These are phyloP conservation scores for Himantopus leucocephalus DNA, from an alignment of 2,113 vertebrate genomes.

Conservation along the genomic window DNA sequence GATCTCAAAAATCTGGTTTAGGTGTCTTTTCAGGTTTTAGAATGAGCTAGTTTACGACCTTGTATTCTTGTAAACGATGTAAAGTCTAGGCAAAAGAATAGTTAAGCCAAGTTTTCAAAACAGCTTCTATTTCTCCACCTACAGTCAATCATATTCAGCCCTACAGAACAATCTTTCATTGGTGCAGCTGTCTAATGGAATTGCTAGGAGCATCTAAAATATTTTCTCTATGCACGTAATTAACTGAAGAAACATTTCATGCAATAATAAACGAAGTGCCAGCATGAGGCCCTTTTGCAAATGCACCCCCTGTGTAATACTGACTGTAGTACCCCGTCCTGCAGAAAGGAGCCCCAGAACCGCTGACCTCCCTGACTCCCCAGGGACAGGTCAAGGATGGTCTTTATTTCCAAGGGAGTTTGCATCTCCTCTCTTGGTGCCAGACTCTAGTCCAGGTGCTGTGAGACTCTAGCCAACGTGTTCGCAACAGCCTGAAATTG, in stretches of 20 bases:
- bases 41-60: neutral
- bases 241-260: conserved; percentile 31
- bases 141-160: neutral
- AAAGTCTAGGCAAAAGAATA: neutral
- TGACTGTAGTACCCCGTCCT: neutral
- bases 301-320: neutral
- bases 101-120: neutral
- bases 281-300: neutral
- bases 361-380: neutral
- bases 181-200: conserved; percentile 3
- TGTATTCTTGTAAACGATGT: neutral
- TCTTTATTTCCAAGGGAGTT: neutral
- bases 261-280: neutral
- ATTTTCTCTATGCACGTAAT: conserved; percentile 26
- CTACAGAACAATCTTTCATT: neutral
- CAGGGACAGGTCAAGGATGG: neutral
- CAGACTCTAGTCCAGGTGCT: neutral
- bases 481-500: neutral
- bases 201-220: neutral
- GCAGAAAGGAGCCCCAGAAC: neutral
- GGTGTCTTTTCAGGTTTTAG: conserved; percentile 18
- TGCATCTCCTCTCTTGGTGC: neutral
- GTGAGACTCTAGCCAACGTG: neutral
- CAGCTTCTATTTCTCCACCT: neutral
- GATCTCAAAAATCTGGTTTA: neutral